Evolutionary conservation across 2,888 invertebrate species (phyloP), one percentile per base, ranked within the genome.

Genomic region (Caenorhabditis imperialis): DNA sequence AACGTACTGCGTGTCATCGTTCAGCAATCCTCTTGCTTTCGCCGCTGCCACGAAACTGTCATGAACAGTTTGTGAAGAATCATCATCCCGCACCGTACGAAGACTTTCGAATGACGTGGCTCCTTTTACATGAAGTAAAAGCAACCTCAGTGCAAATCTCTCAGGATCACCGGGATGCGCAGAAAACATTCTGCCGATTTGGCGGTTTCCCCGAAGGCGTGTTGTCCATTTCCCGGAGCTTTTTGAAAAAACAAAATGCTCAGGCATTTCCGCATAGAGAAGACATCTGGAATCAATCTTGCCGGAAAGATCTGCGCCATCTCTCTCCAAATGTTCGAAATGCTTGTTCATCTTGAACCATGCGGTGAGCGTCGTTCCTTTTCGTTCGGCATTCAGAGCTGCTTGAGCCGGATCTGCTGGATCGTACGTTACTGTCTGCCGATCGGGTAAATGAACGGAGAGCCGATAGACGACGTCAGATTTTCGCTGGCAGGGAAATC

Each of bases 401-500:
- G 53, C 53, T 10, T 12, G 10, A 2, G 22, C n/a, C 12, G 37
- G 37, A 2, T 53, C 38, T 38, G 37, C 53, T n/a, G 38, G 38
- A 1, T 7, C 8, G 16, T 23, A 53, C 1, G 16, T 12, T 1
- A 53, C 25, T 8, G 22, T 53, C 25, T 53, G 53, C 0, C 53
- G 38, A 25, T 53, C 38, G 1, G 53, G 53, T 8, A 53, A 38
- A 38, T 53, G 53, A 16, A 53, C 10, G n/a, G 38, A 16, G 10
- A 53, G 53, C 2, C 53, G 23, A 16, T 53, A 53, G 40, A 53
- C 16, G 4, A 8, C 25, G 16, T 53, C 37, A 38, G 38, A 38
- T 4, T 38, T 38, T n/a, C 16, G 12, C 38, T 53, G 53, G 14
- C 38, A 38, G 2, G 22, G 25, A 25, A 60, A 86, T 57, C 82